Percentiles rank a stretch among this genome's conserved stretches.
Conservation (phyloP, 2,797 vertebrate species). For the Xerus rutilus region DNA sequence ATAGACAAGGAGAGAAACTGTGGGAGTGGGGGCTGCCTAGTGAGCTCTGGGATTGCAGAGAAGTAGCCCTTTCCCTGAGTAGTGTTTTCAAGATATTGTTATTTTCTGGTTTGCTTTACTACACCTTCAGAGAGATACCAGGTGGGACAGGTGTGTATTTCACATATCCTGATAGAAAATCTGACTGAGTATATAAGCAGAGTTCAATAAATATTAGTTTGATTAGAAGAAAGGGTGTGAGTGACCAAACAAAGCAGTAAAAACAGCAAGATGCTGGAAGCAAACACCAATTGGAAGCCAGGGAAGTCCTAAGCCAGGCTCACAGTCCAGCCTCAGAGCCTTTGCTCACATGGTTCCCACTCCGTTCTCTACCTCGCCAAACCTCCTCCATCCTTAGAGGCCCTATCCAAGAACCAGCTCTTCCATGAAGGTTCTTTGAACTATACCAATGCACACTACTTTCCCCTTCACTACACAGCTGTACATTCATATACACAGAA, state of each 20-base stretch:
- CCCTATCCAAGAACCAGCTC: slow-evolving; percentile 12
- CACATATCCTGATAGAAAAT: slow-evolving; percentile 26
- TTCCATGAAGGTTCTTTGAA: slow-evolving; percentile 28
- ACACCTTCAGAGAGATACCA: slow-evolving; percentile 3
- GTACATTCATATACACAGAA: not conserved
- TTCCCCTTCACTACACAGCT: not conserved
- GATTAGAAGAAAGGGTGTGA: not conserved
- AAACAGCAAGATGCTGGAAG: slow-evolving; percentile 2
- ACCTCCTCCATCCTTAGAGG: not conserved
- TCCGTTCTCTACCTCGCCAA: slow-evolving; percentile 16
- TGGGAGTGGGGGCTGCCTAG: slow-evolving; percentile 71
- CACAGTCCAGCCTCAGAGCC: not conserved
- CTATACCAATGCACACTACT: not conserved
- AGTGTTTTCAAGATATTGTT: not conserved
- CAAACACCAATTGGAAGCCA: not conserved
- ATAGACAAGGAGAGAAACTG: slow-evolving; percentile 76
- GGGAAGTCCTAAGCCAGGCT: not conserved
- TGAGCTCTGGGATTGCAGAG: slow-evolving; percentile 74
- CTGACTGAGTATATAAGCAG: not conserved
- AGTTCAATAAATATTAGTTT: slow-evolving; percentile 14
- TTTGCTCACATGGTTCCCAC: not conserved
- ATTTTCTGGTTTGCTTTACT: not conserved
- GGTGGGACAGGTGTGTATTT: not conserved
- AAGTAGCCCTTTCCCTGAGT: not conserved
- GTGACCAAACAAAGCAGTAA: slow-evolving; percentile 11